Percentiles rank a stretch among this genome's conserved stretches.
These are phyloP conservation scores for Drosophila mulleri DNA, from an alignment of 2,888 invertebrate genomes.

Conservation along the genomic window DNA sequence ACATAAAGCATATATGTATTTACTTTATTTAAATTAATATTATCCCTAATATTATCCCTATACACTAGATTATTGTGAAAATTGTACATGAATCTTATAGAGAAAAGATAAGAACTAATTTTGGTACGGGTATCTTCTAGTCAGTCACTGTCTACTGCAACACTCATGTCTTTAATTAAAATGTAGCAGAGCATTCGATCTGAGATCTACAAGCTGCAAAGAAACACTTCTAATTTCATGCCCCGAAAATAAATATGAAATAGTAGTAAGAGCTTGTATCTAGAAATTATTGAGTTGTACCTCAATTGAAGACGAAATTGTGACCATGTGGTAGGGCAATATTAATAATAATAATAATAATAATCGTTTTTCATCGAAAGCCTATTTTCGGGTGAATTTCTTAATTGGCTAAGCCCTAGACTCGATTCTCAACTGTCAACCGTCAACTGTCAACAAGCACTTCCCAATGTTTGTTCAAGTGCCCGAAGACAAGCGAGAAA, in stretches of 20 bases:
- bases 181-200: constrained; percentile 65
- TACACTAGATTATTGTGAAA: too few relatives aligned
- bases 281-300: constrained; percentile 17
- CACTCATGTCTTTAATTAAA: constrained; percentile 64
- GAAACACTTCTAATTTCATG: constrained; percentile 55
- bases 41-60: background rate
- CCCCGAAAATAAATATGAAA: constrained; percentile 49
- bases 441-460: constrained; percentile 27
- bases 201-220: constrained; percentile 54
- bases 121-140: background rate
- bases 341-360: constrained; percentile 9
- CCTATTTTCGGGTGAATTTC: constrained; percentile 35
- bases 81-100: background rate
- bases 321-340: constrained; percentile 37
- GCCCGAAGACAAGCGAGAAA: constrained; percentile 17
- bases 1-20: background rate
- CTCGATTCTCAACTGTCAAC: constrained; percentile 18
- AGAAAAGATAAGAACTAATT: too few relatives aligned
- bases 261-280: constrained; percentile 38
- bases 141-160: constrained; percentile 7
- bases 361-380: constrained; percentile 20
- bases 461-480: constrained; percentile 60
- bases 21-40: background rate
- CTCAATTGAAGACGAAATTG: constrained; percentile 59
- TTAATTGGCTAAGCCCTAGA: constrained; percentile 68